Evolutionary conservation across 2,888 invertebrate species (phyloP), one percentile per base, ranked within the genome.

Genomic region (Neoascia interrupta): DNA sequence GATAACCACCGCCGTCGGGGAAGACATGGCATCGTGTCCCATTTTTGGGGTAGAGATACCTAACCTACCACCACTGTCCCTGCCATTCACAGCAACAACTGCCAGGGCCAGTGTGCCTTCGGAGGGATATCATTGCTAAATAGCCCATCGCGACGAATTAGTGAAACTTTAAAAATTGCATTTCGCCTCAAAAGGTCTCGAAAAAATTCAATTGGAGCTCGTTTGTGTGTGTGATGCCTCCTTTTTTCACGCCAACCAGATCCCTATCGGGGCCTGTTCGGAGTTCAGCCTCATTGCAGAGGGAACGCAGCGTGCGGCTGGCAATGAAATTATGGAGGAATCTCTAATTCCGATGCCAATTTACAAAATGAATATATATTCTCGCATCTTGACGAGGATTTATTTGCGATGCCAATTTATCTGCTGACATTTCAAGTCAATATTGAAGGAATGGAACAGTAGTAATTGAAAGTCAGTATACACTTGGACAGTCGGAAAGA

Each of bases 241-340:
- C 66, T 61, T 43, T 58, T 70, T 51, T 56, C 37, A 56, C 49
- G 69, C 36, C 69, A 76, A 13, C 19, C 53, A 58, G 76, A 70
- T 70, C 70, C 64, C 76, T 64, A 70, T 76, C 76, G 64, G 66
- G 64, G 15, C 28, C 23, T 11, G 36, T 31, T 53, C 45, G 15
- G 8, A 5, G 26, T 2, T 31, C n/a, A n/a, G n/a, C n/a, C n/a
- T n/a, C 28, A 63, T 39, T 47, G 34, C 39, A n/a, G 28, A 21
- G 15, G 47, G 43, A 53, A 54, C 28, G 36, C 53, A 15, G 31
- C 76, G 58, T 47, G 54, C 31, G 41, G 60, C 43, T 66, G 43
- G 37, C 47, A 72, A 61, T 60, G 39, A 72, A 79, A 72, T 79
- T 79, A 79, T 79, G 79, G 79, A 72, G 72, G 76, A 76, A 79